Conservation (phyloP, 1,140 invertebrate species). For the Neodiprion pinetum region DNA sequence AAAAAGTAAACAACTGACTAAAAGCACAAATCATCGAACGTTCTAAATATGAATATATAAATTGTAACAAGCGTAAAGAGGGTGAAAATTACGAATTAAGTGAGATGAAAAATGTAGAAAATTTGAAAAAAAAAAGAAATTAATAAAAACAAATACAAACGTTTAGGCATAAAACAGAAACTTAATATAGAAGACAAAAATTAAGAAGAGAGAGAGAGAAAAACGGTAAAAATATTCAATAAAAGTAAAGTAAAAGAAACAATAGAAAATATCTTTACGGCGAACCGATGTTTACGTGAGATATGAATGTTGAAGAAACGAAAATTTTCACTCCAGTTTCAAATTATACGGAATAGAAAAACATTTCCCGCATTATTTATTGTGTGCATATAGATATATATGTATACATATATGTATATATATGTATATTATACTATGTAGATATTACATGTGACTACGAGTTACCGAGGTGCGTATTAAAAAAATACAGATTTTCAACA, state of each 20-base stretch:
- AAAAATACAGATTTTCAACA: constrained; percentile 10
- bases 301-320: constrained; percentile 9
- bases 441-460: no score
- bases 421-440: no score
- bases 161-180: background rate
- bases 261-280: background rate
- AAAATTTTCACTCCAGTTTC: constrained; percentile 11
- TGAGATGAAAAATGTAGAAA: no score
- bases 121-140: constrained; percentile 16
- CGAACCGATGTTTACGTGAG: background rate
- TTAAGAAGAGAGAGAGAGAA: constrained; percentile 7
- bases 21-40: no score
- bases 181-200: no score
- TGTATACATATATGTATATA: no score
- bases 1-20: constrained; percentile 14
- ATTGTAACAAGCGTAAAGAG: no score
- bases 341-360: background rate
- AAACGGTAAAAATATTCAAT: constrained; percentile 18
- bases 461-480: no score
- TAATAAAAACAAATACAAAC: background rate
- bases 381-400: no score
- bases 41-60: no score
- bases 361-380: background rate
- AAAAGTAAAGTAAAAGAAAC: background rate
- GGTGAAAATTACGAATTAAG: no score